Evolutionary conservation across 1,140 invertebrate species (phyloP).

Genomic region (Phymorhynchus buccinoides): DNA sequence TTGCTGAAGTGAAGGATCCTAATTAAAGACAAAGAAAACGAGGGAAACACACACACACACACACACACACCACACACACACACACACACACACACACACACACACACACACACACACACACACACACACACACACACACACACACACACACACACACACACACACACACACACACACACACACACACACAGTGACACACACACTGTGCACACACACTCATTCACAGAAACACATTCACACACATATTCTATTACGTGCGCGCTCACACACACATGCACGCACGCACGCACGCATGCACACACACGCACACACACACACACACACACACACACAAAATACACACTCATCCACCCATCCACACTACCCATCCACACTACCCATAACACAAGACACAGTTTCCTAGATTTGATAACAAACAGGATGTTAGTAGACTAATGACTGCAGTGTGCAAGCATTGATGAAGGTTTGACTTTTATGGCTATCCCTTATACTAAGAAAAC

Average conservation of each 20-base stretch:
- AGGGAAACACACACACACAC: slow-evolving; percentile 44
- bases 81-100: slow-evolving; percentile 7
- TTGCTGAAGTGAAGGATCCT: no score
- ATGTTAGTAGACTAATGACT: no score
- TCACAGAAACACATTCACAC: slow-evolving; percentile 50
- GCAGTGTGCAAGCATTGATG: no score
- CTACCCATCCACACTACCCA: background rate
- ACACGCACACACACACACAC: slow-evolving; percentile 46
- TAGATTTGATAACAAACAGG: no score
- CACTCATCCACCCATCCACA: background rate
- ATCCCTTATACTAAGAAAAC: no score
- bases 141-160: slow-evolving; percentile 47
- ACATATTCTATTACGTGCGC: slow-evolving; percentile 47
- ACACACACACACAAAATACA: slow-evolving; percentile 30
- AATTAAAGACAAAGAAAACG: slow-evolving; percentile 24
- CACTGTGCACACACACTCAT: no score
- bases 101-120: slow-evolving; percentile 21
- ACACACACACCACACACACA: slow-evolving; percentile 34
- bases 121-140: slow-evolving; percentile 18
- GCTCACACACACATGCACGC: slow-evolving; percentile 40
- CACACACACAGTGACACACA: slow-evolving; percentile 26
- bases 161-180: slow-evolving; percentile 51
- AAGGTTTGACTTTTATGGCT: no score
- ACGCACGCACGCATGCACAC: slow-evolving; percentile 49
- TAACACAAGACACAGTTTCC: background rate